Evolutionary conservation across 1,140 invertebrate species (phyloP), one percentile per base, ranked within the genome.

Genomic region (Drosophila dunni): DNA sequence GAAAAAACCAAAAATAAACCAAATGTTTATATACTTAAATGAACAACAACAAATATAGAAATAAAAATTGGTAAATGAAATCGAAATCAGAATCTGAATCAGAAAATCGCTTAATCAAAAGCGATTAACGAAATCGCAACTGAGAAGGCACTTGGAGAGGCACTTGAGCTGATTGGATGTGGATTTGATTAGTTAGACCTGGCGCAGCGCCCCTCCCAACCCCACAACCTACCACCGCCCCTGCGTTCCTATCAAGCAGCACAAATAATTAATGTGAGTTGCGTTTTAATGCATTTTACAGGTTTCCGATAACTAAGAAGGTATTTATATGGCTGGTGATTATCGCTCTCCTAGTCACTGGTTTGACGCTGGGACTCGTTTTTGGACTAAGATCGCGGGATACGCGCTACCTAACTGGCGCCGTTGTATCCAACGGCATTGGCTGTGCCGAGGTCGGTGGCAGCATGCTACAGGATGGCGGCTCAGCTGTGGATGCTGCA

Each of bases 401-500:
- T 11, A 17, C 38, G 5, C 69, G 61, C 0, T 61, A 73, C 17
- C 58, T 82, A 24, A 76, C 44, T 11, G 90, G 81, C 1, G 90
- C 90, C 7, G 83, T 91, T n/a, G 90, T 91, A 3, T 91, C 90
- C 13, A 91, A 91, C 51, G 90, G 90, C 29, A 88, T 79, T 20
- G 90, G 90, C 0, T 91, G 90, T 54, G 90, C 90, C 6, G 90
- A 80, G 5, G 71, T 91, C 1, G 90, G 90, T 7, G 86, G 82
- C 1, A 67, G 56, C 5, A 96, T 97, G 68, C 92, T 98, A 1
- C 91, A 94, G 62, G 94, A 94, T 80, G 95, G 96, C 84, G 98
- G 98, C 3, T 96, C 95, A 48, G 97, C 97, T 1, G 96, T 97
- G 0, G 98, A 99, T 93, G 97, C 97, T 1, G 96, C 97, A 0